phyloP scores from a whole-genome alignment of 2,113 vertebrate genomes.

The Neopipo cinnamomea region DNA sequence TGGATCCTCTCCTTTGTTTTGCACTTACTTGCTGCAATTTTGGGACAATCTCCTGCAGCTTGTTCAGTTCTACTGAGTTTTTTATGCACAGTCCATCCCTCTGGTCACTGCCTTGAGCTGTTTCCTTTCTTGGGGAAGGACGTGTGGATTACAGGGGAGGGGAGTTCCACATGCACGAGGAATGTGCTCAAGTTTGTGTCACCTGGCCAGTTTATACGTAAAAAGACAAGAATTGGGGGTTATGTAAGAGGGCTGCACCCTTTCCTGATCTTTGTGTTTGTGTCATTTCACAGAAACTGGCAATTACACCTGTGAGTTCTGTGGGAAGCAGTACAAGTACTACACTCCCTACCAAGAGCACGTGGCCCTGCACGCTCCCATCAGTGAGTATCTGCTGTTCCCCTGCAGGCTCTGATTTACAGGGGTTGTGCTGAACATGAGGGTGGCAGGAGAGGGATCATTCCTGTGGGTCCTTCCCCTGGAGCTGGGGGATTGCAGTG shows the following conservation, averaged over 20 bases:
- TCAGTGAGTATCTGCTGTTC: slow-evolving; percentile 81
- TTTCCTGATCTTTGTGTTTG: not conserved
- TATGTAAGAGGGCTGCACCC: not conserved
- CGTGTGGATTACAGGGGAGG: not conserved
- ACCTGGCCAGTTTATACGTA: not conserved
- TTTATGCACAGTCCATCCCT: not conserved
- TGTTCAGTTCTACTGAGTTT: not conserved
- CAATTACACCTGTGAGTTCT: slow-evolving; percentile 96
- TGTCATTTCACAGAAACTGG: slow-evolving; percentile 86
- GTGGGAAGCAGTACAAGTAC: slow-evolving; percentile 99
- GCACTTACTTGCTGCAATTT: not conserved
- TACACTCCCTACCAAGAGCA: slow-evolving; percentile 99
- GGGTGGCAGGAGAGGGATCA: not conserved
- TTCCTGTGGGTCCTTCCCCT: not conserved
- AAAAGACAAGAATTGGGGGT: not conserved
- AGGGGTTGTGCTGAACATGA: not conserved
- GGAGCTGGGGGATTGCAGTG: not conserved
- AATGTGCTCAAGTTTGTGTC: not conserved
- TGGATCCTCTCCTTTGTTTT: not conserved
- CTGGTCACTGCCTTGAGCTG: not conserved
- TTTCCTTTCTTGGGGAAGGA: not conserved
- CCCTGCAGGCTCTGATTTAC: not conserved
- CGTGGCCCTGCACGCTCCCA: slow-evolving; percentile 95
- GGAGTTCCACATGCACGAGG: not conserved
- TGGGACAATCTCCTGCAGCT: not conserved